Conservation (phyloP, 23 tunicate species). For the Aplidium turbinatum region DNA sequence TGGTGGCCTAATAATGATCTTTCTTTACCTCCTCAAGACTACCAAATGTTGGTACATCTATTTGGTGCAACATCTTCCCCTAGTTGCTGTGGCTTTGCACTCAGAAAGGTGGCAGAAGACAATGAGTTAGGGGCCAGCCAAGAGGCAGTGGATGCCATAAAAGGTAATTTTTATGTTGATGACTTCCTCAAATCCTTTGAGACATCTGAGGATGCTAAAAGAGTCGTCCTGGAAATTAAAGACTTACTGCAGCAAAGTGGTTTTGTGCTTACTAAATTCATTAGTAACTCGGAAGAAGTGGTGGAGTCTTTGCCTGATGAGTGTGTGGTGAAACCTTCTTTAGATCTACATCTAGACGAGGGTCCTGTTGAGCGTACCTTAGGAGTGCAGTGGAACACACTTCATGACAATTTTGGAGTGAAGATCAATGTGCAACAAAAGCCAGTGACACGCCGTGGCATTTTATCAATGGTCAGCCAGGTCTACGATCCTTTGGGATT, state of each 20-base stretch:
- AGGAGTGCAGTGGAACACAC: slow-evolving; percentile 15
- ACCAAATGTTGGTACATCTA: slow-evolving; percentile 30
- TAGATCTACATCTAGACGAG: slow-evolving; percentile 9
- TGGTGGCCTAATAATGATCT: slow-evolving; percentile 46
- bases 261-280: slow-evolving; percentile 16
- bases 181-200: slow-evolving; percentile 9
- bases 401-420: slow-evolving; percentile 3
- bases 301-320: neutral
- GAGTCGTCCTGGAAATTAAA: neutral
- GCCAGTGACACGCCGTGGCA: slow-evolving; percentile 24
- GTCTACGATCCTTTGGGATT: slow-evolving; percentile 33
- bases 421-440: slow-evolving; percentile 1
- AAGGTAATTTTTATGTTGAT: slow-evolving; percentile 15
- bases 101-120: slow-evolving; percentile 16
- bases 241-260: neutral
- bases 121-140: neutral
- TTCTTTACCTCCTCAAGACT: neutral
- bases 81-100: slow-evolving; percentile 27
- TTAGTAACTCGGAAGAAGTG: slow-evolving; percentile 4
- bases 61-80: slow-evolving; percentile 51
- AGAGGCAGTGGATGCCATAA: neutral
- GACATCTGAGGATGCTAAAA: neutral
- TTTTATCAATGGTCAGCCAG: slow-evolving; percentile 8
- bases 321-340: no score
- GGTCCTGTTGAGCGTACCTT: neutral